phyloP scores from a whole-genome alignment of 1,140 invertebrate genomes.

The Aphaenogaster floridana region DNA sequence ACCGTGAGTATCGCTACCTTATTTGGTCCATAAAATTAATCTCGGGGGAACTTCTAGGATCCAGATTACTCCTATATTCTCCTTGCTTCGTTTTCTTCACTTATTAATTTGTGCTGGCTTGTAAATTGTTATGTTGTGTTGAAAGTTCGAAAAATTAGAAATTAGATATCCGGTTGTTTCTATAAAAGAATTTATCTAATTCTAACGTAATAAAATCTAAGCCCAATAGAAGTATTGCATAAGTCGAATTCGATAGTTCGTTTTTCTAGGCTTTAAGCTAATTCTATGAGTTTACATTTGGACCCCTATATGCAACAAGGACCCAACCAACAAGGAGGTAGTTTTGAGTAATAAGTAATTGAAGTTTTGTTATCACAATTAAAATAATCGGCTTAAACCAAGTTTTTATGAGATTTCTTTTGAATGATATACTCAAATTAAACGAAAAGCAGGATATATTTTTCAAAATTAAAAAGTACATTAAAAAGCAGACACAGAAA shows the following conservation, averaged over 20 bases:
- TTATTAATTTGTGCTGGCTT: not conserved
- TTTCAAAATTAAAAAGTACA: too few species aligned
- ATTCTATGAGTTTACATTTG: not conserved
- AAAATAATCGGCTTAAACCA: too few species aligned
- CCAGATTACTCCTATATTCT: not conserved
- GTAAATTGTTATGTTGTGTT: not conserved
- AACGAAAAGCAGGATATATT: too few species aligned
- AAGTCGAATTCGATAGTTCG: not conserved
- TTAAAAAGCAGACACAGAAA: too few species aligned
- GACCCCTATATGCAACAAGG: too few species aligned
- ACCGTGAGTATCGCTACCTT: not conserved
- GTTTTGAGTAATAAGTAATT: too few species aligned
- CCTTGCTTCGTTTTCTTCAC: not conserved
- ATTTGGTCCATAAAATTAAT: not conserved
- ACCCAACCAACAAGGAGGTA: too few species aligned
- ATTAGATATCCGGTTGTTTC: not conserved
- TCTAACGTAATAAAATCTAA: not conserved
- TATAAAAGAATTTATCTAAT: not conserved
- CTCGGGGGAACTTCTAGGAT: not conserved
- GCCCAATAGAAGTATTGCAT: not conserved
- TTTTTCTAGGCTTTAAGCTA: not conserved
- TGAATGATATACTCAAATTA: too few species aligned
- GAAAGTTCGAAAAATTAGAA: not conserved
- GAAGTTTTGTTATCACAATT: too few species aligned
- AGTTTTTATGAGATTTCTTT: too few species aligned